Evolutionary conservation across 2,888 invertebrate species (phyloP).

Genomic region (Eulithis testata): DNA sequence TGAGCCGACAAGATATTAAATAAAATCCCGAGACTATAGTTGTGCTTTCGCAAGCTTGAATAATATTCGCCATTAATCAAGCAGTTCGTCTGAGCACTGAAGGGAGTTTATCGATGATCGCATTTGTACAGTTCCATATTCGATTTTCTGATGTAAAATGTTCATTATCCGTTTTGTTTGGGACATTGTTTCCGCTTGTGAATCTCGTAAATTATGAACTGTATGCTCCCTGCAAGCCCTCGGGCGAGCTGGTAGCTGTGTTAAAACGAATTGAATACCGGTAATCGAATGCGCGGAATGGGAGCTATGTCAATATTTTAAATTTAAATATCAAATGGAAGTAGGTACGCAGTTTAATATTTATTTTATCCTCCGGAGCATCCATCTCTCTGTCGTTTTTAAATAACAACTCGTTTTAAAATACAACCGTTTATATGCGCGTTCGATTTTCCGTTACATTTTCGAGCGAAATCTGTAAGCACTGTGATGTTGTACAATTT

Average conservation of each 20-base stretch:
- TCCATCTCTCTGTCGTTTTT: conserved; percentile 63
- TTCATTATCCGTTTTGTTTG: conserved; percentile 78
- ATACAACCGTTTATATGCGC: conserved; percentile 29
- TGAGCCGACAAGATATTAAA: conserved; percentile 71
- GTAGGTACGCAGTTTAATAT: conserved; percentile 64
- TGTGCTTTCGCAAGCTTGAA: conserved; percentile 50
- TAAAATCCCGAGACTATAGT: conserved; percentile 61
- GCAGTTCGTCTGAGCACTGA: conserved; percentile 25
- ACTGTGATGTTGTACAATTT: too few species aligned
- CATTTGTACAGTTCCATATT: conserved; percentile 67
- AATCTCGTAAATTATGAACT: conserved; percentile 79
- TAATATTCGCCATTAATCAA: conserved; percentile 43
- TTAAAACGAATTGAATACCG: conserved; percentile 82
- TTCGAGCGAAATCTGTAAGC: conserved; percentile 12
- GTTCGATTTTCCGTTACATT: conserved; percentile 24
- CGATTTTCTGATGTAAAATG: conserved; percentile 76
- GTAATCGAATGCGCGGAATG: conserved; percentile 81
- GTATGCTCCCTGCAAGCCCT: conserved; percentile 74
- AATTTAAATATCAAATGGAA: conserved; percentile 77
- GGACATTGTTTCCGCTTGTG: conserved; percentile 75
- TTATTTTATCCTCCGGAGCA: conserved; percentile 66
- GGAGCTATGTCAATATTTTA: conserved; percentile 81
- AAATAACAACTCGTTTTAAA: conserved; percentile 46
- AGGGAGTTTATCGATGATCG: conserved; percentile 53
- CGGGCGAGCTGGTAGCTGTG: conserved; percentile 66